These are phyloP conservation scores for Xyrichtys novacula DNA, from an alignment of 2,797 vertebrate species.

Conservation along the genomic window DNA sequence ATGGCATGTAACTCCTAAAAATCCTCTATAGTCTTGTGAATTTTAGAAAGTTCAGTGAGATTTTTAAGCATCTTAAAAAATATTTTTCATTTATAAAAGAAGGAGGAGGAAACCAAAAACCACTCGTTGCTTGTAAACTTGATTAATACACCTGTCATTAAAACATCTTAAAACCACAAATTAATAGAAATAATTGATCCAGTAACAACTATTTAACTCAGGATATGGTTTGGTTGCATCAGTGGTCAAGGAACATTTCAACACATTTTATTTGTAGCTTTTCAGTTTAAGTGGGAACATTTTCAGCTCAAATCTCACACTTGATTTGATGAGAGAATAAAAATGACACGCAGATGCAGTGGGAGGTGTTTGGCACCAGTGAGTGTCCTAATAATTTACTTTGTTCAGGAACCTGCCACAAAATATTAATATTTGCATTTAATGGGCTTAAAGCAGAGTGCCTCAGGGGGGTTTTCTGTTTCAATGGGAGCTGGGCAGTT, in stretches of 20 bases:
- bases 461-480: slow-evolving; percentile 48
- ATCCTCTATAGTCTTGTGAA: no score
- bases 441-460: slow-evolving; percentile 64
- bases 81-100: no score
- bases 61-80: no score
- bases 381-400: slow-evolving; percentile 60
- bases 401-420: slow-evolving; percentile 60
- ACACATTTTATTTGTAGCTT: slow-evolving; percentile 38
- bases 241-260: slow-evolving; percentile 50
- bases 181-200: not conserved
- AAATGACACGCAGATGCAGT: slow-evolving; percentile 42
- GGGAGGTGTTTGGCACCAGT: slow-evolving; percentile 61
- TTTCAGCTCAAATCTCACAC: slow-evolving; percentile 58
- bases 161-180: not conserved
- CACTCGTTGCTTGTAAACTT: not conserved
- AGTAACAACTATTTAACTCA: slow-evolving; percentile 3
- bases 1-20: no score
- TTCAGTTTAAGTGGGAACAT: slow-evolving; percentile 33
- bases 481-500: slow-evolving; percentile 65
- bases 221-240: slow-evolving; percentile 53
- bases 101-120: not conserved
- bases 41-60: no score
- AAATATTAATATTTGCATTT: slow-evolving; percentile 70
- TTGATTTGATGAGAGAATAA: slow-evolving; percentile 57
- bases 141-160: not conserved